A percentile compares a stretch with the other conserved stretches of the same genome.
phyloP scores from a whole-genome alignment of 1,140 invertebrate species.

The Antheraea mylitta region DNA sequence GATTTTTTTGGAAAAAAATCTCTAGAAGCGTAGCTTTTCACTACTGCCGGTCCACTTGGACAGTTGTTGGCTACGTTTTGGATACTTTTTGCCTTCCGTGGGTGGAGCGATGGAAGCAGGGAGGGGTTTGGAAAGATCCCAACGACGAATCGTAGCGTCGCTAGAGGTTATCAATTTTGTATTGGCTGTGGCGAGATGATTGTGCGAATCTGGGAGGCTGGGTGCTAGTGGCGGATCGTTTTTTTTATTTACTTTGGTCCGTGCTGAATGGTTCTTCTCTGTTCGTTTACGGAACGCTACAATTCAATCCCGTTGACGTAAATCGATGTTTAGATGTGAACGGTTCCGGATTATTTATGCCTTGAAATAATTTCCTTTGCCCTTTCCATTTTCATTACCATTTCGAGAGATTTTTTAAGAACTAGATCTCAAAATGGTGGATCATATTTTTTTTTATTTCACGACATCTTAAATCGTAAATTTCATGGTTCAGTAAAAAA shows the following conservation, averaged over 20 bases:
- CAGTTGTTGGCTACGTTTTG: constrained; percentile 42
- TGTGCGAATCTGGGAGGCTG: constrained; percentile 74
- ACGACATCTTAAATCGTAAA: no score
- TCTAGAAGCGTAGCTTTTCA: constrained; percentile 13
- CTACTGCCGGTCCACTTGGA: constrained; percentile 29
- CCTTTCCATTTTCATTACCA: neutral
- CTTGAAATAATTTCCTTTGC: neutral
- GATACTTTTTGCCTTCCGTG: constrained; percentile 36
- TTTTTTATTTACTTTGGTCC: constrained; percentile 56
- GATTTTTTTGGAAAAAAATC: constrained; percentile 18
- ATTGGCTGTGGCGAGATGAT: constrained; percentile 70
- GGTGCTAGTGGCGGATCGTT: constrained; percentile 43
- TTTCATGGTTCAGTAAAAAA: no score
- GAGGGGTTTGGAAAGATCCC: constrained; percentile 10
- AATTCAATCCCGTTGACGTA: constrained; percentile 60
- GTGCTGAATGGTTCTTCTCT: constrained; percentile 45
- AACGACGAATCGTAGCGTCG: constrained; percentile 43
- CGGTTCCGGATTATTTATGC: constrained; percentile 23
- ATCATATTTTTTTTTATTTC: no score
- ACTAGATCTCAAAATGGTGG: no score
- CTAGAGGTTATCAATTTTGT: constrained; percentile 34
- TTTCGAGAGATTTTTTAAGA: no score
- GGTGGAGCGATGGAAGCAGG: constrained; percentile 35
- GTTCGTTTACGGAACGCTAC: constrained; percentile 50
- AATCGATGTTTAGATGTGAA: constrained; percentile 65